Conservation (phyloP, 2,113 vertebrate genomes). For the Sapayoa aenigma region DNA sequence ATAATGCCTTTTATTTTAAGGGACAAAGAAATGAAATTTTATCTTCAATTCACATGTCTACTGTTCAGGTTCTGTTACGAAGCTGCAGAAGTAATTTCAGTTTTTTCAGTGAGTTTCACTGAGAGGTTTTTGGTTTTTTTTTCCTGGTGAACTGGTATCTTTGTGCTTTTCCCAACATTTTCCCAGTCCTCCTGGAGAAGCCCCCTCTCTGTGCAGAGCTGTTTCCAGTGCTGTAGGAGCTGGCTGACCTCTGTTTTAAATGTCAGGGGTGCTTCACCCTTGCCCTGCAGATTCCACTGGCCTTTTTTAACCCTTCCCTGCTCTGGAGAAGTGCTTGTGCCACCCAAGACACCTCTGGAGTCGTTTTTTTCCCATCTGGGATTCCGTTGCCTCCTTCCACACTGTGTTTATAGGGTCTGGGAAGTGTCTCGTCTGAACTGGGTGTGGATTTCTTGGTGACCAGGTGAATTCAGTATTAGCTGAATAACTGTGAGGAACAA, state of each 20-base stretch:
- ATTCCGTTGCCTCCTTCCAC: too few relatives aligned
- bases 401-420: not conserved
- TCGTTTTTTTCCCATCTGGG: rapidly evolving
- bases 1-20: not conserved
- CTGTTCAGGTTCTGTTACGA: not conserved
- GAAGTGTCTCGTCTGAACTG: not conserved
- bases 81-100: not conserved
- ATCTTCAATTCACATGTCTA: rapidly evolving
- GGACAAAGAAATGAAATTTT: not conserved
- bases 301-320: constrained; percentile 31
- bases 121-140: not conserved
- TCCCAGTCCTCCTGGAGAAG: not conserved
- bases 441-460: not conserved
- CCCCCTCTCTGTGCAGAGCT: not conserved
- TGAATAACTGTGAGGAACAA: not conserved
- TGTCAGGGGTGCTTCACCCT: constrained; percentile 63
- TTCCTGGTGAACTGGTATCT: rapidly evolving
- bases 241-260: constrained; percentile 76
- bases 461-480: rapidly evolving
- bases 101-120: rapidly evolving
- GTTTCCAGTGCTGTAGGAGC: not conserved
- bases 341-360: not conserved
- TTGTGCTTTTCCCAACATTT: not conserved
- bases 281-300: constrained; percentile 11
- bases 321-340: not conserved